Base-by-base conservation (phyloP, 1,140 invertebrate species). In the Pseudomyrmex pallidus region DNA sequence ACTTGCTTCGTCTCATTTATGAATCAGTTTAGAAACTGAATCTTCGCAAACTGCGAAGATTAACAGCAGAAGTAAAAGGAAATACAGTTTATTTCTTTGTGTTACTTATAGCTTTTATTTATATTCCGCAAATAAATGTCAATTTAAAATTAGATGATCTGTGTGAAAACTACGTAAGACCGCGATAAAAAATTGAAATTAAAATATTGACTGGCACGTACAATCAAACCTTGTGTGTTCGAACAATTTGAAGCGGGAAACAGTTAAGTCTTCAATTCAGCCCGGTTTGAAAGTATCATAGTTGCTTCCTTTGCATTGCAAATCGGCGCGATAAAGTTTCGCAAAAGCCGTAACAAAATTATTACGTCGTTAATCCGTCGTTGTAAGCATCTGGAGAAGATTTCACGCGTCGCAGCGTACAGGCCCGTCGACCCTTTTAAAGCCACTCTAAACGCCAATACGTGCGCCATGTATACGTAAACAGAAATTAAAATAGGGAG, bases 381-480 rank as follows among this genome's bases (percentile, higher is more conserved):
- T 62, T 54, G 44, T 52, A 17, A 82, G 35, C 50, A 82, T 17
- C 63, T 35, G 54, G 59, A 44, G 77, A 76, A 86, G 80, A 83
- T 85, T 76, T 87, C 59, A 64, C 57, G 54, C 64, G 15, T 67
- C 66, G 63, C 48, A 73, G 74, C 68, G 25, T 52, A 82, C 35
- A 35, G 12, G 25, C 7, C 59, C 50, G 46, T 20, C 59, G 68
- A 50, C 17, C 74, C 63, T 85, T 85, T 77, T 76, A 83, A 83
- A 83, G 66, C 72, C 84, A 86, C 78, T 86, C 82, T 85, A 87
- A 87, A 74, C 54, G 76, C 63, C 76, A 72, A 82, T 82, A 82
- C 63, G 66, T 48, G 48, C 63, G 20, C 59, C 84, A 44, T 54
- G 50, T 72, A 72, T 64, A 44, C 72, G 50, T 78, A 50, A 67